A percentile compares a stretch with the other conserved stretches of the same genome.
Evolutionary conservation across 2,888 invertebrate species (phyloP).

Genomic region (Volucella zonaria): DNA sequence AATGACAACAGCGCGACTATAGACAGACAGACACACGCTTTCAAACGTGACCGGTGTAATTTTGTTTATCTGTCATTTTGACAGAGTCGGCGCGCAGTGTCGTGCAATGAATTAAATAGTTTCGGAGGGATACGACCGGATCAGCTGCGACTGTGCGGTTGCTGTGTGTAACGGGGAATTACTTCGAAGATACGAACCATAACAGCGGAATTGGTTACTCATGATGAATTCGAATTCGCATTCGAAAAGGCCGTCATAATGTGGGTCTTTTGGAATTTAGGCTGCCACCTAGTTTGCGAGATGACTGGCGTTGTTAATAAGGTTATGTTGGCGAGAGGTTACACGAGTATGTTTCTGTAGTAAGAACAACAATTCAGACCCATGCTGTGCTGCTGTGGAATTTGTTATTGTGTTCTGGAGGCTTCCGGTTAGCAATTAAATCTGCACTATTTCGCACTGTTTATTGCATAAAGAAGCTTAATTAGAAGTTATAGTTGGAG

Average conservation of each 20-base stretch:
- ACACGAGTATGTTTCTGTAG: not conserved
- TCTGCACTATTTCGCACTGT: no score
- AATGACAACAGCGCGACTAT: not conserved
- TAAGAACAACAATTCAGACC: not conserved
- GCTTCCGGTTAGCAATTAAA: conserved; percentile 20
- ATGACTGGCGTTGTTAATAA: conserved; percentile 27
- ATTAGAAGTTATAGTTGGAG: no score
- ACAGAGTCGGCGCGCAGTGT: conserved; percentile 44
- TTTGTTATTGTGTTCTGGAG: conserved; percentile 19
- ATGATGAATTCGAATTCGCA: conserved; percentile 36
- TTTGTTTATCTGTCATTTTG: conserved; percentile 63
- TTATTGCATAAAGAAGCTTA: no score
- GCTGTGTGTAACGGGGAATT: conserved; percentile 45
- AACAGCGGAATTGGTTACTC: conserved; percentile 41
- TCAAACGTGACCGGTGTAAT: conserved; percentile 67
- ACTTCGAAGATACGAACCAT: conserved; percentile 28
- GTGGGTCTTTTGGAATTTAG: conserved; percentile 47
- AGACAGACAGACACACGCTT: conserved; percentile 53
- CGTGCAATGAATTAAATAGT: conserved; percentile 65
- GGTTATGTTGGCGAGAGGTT: conserved; percentile 14
- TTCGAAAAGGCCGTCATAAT: not conserved
- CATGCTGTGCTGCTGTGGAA: conserved; percentile 10
- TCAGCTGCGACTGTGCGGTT: not conserved
- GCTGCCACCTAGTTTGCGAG: conserved; percentile 62
- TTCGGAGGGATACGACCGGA: conserved; percentile 16